Conservation (phyloP, 2,113 vertebrate species). For the Vireo altiloquus region DNA sequence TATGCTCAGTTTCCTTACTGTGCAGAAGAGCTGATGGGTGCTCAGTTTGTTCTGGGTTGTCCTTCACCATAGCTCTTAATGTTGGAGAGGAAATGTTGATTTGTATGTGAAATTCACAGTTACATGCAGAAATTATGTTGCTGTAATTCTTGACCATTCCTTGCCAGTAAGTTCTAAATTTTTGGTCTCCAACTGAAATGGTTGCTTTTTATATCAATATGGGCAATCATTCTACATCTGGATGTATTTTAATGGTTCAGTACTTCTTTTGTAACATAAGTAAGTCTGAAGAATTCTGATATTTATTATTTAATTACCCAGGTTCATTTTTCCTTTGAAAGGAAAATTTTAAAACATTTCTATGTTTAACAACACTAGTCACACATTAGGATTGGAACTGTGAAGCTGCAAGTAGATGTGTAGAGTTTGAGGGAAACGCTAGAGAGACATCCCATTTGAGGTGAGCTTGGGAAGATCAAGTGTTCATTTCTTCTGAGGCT, state of each 20-base stretch:
- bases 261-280: background rate
- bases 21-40: background rate
- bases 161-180: background rate
- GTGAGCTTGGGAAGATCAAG: background rate
- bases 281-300: background rate
- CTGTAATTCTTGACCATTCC: background rate
- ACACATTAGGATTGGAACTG: background rate
- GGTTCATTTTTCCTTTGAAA: background rate
- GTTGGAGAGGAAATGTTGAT: background rate
- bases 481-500: background rate
- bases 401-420: background rate
- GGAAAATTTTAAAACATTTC: background rate
- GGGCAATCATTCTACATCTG: background rate
- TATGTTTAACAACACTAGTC: background rate
- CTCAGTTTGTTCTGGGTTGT: background rate
- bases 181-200: background rate
- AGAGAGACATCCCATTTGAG: too few relatives aligned
- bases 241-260: background rate
- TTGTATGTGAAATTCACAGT: background rate
- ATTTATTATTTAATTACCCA: background rate
- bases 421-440: background rate
- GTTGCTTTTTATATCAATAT: background rate
- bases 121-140: background rate
- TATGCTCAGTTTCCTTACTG: background rate
- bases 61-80: background rate